Evolutionary conservation across 2,113 vertebrate species (phyloP).

Genomic region (Bubo blakistoni): DNA sequence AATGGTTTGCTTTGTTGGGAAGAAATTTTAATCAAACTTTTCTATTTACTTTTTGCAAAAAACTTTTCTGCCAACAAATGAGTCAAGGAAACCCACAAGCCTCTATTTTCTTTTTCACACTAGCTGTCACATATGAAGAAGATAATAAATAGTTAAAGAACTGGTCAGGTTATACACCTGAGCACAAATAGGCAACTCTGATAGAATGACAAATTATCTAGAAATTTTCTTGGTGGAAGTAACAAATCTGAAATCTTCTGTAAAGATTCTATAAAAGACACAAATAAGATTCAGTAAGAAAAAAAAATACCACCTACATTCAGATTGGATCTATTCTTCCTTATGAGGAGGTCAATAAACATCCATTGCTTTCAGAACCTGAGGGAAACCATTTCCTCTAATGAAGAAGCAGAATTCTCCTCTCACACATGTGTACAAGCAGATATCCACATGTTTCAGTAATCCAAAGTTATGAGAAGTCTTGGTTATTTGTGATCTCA

Average conservation of each 20-base stretch:
- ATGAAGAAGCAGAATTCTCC: background rate
- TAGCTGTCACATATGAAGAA: background rate
- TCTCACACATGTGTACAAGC: background rate
- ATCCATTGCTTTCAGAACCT: background rate
- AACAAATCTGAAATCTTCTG: background rate
- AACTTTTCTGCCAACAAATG: background rate
- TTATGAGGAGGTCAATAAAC: background rate
- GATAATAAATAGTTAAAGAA: background rate
- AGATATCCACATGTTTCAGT: background rate
- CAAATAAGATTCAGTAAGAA: background rate
- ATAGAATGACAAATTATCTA: background rate
- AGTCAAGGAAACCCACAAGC: background rate
- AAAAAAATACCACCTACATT: background rate
- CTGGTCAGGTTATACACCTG: background rate
- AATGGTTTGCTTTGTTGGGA: background rate
- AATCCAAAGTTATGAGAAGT: background rate
- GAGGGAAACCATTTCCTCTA: background rate
- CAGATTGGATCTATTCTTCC: background rate
- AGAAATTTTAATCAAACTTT: background rate
- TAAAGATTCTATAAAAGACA: background rate
- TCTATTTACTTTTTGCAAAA: background rate
- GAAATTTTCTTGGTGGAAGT: background rate
- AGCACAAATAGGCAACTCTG: background rate
- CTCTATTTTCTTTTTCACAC: background rate
- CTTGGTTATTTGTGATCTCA: background rate